Evolutionary conservation across 2,113 vertebrate species (phyloP), one percentile per base, ranked within the genome.

Genomic region (Plecotus auritus): DNA sequence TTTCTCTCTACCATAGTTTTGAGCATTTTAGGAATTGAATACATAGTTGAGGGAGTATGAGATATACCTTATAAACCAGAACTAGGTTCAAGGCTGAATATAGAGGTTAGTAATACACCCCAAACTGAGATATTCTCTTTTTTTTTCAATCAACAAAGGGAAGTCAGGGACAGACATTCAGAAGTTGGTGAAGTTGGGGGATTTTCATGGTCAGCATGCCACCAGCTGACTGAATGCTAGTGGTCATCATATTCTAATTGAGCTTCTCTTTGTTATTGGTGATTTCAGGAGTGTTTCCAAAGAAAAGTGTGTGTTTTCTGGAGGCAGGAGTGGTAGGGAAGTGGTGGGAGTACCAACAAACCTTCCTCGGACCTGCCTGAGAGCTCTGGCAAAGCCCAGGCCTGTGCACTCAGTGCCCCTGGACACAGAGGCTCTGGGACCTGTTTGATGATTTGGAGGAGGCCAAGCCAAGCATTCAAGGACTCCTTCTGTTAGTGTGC

Each of bases 141-240:
- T 96, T 96, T 78, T 85, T 94, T 91, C 30, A 86, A 28, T 17
- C n/a, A 89, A 40, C 26, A 56, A 54, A 42, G 76, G 37, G 40
- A 76, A 80, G 74, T 54, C 56, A 76, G 40, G 76, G 22, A 28
- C 26, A 61, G 9, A 61, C 78, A 74, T 95, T 45, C 6, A 51
- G 45, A 67, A 76, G 37, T 10, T 85, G 73, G 40, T 47, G 72
- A 92, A 56, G 54, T 37, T 56, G 28, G 56, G 37, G 61, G 56
- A 72, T 85, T 61, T 67, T 93, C 67, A 64, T 54, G 85, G 88
- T 92, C 32, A 16, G 30, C 22, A 45, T 80, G 35, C 54, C 22
- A 88, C 90, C 45, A 87, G 45, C 76, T 69, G 72, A 91, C 51
- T 42, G 61, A 87, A 76, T 32, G 10, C 20, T 47, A 22, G 37